These are phyloP conservation scores for Acleris holmiana DNA, from an alignment of 2,888 invertebrate species.

Conservation along the genomic window DNA sequence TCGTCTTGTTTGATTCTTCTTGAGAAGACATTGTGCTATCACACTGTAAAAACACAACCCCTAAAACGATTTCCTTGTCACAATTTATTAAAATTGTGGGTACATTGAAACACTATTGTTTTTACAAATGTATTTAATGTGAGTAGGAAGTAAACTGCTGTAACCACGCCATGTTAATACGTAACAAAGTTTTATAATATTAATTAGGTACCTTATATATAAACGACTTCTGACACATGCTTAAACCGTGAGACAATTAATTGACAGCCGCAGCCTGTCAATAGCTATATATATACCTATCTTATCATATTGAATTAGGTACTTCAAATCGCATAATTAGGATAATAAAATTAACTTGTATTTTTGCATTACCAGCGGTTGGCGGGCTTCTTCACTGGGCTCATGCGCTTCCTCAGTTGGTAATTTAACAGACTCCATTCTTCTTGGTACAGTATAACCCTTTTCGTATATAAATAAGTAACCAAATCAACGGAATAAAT, in stretches of 20 bases:
- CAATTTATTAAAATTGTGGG: neutral
- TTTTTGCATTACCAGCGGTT: conserved; percentile 51
- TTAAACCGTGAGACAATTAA: too few relatives aligned
- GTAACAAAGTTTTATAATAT: too few relatives aligned
- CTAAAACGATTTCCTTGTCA: neutral
- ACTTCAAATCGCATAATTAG: neutral
- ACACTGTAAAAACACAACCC: conserved; percentile 40
- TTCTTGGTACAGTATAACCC: neutral
- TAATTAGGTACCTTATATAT: too few relatives aligned
- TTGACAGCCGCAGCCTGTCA: conserved; percentile 3
- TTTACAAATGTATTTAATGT: neutral
- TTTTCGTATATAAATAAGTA: neutral
- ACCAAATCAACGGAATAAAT: neutral
- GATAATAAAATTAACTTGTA: neutral
- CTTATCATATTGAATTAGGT: neutral
- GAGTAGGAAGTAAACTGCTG: too few relatives aligned
- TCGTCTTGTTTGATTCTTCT: conserved; percentile 36
- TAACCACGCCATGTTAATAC: too few relatives aligned
- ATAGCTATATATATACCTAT: too few relatives aligned
- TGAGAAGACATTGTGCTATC: conserved; percentile 44
- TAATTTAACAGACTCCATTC: conserved; percentile 60
- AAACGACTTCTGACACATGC: too few relatives aligned
- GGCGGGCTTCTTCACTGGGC: conserved; percentile 66
- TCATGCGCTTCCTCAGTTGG: conserved; percentile 64
- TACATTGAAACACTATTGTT: neutral